A percentile compares a stretch with the other conserved stretches of the same genome.
phyloP scores from a whole-genome alignment of 2,888 invertebrate species.

The Tholera decimalis region DNA sequence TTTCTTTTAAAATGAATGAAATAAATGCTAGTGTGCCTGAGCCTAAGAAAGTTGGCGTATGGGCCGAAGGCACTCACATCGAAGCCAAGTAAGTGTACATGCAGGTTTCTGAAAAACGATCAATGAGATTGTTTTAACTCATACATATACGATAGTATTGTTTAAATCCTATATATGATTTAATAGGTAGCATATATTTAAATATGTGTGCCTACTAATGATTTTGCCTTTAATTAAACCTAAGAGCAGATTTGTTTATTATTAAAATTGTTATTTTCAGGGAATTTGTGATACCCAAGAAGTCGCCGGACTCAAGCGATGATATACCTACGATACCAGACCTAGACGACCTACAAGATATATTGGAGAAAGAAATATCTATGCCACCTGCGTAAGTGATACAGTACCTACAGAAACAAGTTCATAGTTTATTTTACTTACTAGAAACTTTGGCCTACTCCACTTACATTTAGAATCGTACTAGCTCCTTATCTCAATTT shows the following conservation, averaged over 20 bases:
- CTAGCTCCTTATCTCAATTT: background rate
- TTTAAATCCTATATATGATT: no score
- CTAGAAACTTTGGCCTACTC: background rate
- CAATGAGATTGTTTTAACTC: no score
- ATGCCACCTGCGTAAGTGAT: slow-evolving; percentile 81
- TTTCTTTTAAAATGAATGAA: slow-evolving; percentile 75
- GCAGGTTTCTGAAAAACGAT: background rate
- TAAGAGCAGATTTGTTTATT: background rate
- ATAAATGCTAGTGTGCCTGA: slow-evolving; percentile 78
- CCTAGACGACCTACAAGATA: slow-evolving; percentile 87
- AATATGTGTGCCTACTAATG: background rate
- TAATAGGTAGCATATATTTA: no score
- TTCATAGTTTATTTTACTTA: background rate
- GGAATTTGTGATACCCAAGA: slow-evolving; percentile 86
- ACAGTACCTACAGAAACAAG: background rate
- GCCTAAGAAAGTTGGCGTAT: slow-evolving; percentile 86
- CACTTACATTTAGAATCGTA: background rate
- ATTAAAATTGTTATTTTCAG: slow-evolving; percentile 68
- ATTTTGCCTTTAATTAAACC: background rate
- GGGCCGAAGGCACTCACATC: slow-evolving; percentile 87
- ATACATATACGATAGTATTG: no score
- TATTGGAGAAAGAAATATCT: slow-evolving; percentile 85
- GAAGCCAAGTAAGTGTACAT: slow-evolving; percentile 80
- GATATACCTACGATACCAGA: slow-evolving; percentile 90
- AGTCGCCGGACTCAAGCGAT: slow-evolving; percentile 84